Evolutionary conservation across 1,140 invertebrate genomes (phyloP), one percentile per base, ranked within the genome.

Genomic region (Temnothorax curvispinosus): DNA sequence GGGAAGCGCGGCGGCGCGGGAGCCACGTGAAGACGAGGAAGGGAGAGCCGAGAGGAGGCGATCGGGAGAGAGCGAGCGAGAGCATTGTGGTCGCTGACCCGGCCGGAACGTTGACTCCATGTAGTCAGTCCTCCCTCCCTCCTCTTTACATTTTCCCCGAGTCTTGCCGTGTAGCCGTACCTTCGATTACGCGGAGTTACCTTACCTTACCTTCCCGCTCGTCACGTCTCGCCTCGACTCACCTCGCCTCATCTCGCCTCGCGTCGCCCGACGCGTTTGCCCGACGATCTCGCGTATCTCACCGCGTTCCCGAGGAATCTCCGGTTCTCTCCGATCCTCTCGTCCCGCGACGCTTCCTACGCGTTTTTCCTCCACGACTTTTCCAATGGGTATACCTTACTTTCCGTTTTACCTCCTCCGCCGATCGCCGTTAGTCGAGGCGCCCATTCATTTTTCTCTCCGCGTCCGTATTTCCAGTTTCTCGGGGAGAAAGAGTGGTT

Each of bases 21-120:
- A 81, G 52, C 80, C 38, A 6, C 38, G 0, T 18, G 64, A 54
- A 62, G 84, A 75, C 44, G 74, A 76, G 87, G 76, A 44, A 18
- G 18, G 50, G 27, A 27, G 27, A 27, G 27, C 21, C 21, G 65
- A 81, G 67, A 50, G 56, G 71, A 60, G 15, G 41, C 15, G 21
- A 78, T 54, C 62, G 9, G 8, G 76, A 82, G 75, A 80, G 76
- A 87, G 88, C 50, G 81, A 87, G 65, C 11, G 38, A 82, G 74
- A 71, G 90, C 90, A 93, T 92, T 89, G 93, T 95, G 95, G 95
- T 95, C 95, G 94, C 94, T 95, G 95, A 95, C 95, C 95, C 93
- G 94, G 90, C 94, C 93, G 94, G 95, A 95, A 95, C 95, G 94
- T 95, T 95, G 95, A 95, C 95, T 95, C 94, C 94, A 93, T 93